Base-by-base conservation (phyloP, 2,888 invertebrate genomes). In the Zaprionus bogoriensis region DNA sequence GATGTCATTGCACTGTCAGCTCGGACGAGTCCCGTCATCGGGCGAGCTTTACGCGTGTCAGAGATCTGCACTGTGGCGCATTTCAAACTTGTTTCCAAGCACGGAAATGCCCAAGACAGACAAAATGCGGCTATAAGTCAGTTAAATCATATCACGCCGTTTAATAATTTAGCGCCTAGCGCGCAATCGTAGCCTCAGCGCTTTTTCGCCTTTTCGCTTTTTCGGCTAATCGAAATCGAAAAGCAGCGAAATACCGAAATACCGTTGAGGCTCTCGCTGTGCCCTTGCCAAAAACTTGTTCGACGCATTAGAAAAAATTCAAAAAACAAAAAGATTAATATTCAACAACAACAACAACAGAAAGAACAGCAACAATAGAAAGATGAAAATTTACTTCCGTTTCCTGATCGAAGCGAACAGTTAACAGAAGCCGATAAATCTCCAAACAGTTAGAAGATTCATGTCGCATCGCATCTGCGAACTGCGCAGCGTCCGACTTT, bases 271-370 rank as follows among this genome's bases (percentile, higher is more conserved):
- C 69, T 55, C 20, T 25, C 10, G 9, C 7, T 12, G 27, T 80
- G 80, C 87, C 80, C 80, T 81, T 81, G 87, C 61, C 38, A 10
- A 36, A 68, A 80, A 81, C 80, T 59, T 25, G 80, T 81, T 83
- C 65, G 20, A 62, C 62, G 64, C 55, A 58, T 69, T 53, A 22
- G 64, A 63, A 46, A 60, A 65, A 73, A 60, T 19, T n/a, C n/a
- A n/a, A 22, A 67, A 69, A 74, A 71, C 51, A 59, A 57, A 71
- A 67, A 77, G 66, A 83, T 83, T 76, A 80, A 67, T 78, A 60
- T 71, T 57, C 59, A 46, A 53, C 42, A 48, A 42, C 42, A 38
- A 41, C 36, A 52, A n/a, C 41, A 54, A 60, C 25, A 67, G 42
- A 38, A 38, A 41, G 30, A 52, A n/a, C 41, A 54, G 55, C 25